phyloP scores from a whole-genome alignment of 2,888 invertebrate species.

The Xanthorhoe spadicearia region DNA sequence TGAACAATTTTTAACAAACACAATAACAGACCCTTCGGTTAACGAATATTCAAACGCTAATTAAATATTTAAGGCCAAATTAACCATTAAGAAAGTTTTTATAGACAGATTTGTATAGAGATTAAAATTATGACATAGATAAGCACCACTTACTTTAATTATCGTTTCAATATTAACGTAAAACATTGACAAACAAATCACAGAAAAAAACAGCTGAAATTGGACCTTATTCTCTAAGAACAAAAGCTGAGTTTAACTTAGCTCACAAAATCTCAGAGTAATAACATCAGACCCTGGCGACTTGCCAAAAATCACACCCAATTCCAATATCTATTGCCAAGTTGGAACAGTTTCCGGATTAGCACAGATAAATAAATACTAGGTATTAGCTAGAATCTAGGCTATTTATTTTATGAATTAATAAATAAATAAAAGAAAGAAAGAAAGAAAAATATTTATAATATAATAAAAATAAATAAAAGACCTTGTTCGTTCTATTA shows the following conservation, averaged over 20 bases:
- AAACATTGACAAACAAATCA: not conserved
- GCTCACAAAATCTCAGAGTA: conserved; percentile 9
- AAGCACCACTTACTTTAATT: too few relatives aligned
- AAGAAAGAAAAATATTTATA: too few relatives aligned
- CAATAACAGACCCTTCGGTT: conserved; percentile 1
- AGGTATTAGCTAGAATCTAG: conserved; percentile 19
- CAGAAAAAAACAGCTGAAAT: not conserved
- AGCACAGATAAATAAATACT: too few relatives aligned
- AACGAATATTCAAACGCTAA: not conserved
- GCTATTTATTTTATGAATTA: not conserved
- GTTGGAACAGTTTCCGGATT: conserved; percentile 25
- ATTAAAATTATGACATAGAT: too few relatives aligned
- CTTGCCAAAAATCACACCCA: conserved; percentile 30
- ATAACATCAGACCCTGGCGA: conserved; percentile 20
- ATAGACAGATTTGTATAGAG: too few relatives aligned
- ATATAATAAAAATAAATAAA: too few relatives aligned
- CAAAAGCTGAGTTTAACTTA: not conserved
- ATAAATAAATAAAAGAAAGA: too few relatives aligned
- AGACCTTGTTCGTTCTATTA: not conserved
- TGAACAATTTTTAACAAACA: conserved; percentile 2
- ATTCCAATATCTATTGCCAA: conserved; percentile 32
- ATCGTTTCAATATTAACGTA: too few relatives aligned
- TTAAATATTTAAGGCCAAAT: too few relatives aligned
- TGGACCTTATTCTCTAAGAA: not conserved
- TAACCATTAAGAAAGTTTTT: not conserved